Percentiles rank a stretch among this genome's conserved stretches.
Conservation (phyloP, 2,888 invertebrate genomes). For the Leptinotarsa tumamoca region DNA sequence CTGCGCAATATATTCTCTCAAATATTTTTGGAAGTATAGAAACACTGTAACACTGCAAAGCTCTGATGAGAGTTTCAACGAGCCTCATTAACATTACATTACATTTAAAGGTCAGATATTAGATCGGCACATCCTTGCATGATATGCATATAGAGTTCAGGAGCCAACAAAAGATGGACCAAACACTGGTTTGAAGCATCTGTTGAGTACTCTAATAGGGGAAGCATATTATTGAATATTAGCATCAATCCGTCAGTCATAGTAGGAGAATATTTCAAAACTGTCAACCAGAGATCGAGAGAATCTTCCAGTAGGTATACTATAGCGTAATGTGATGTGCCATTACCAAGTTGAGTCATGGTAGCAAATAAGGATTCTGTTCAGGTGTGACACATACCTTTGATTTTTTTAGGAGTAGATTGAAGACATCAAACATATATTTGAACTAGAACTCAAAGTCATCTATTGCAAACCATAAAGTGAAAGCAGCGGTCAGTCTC, state of each 20-base stretch:
- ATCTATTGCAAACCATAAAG: conserved; percentile 86
- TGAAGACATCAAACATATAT: conserved; percentile 83
- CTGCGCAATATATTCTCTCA: conserved; percentile 74
- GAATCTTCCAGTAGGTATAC: conserved; percentile 94
- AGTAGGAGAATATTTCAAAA: conserved; percentile 81
- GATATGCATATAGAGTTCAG: conserved; percentile 81
- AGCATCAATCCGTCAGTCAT: conserved; percentile 77
- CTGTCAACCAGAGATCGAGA: conserved; percentile 88
- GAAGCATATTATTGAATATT: conserved; percentile 80
- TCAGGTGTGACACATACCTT: conserved; percentile 59
- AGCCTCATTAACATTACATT: conserved; percentile 79
- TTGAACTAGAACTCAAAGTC: conserved; percentile 95
- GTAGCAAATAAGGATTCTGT: conserved; percentile 75
- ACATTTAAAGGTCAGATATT: conserved; percentile 81
- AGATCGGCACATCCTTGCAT: conserved; percentile 78
- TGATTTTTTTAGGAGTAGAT: conserved; percentile 84
- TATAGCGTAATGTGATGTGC: conserved; percentile 81
- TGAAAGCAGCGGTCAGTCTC: conserved; percentile 86
- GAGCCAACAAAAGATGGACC: conserved; percentile 84
- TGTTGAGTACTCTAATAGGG: conserved; percentile 83
- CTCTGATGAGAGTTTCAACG: conserved; percentile 82
- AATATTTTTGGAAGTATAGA: conserved; percentile 74
- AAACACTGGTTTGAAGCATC: conserved; percentile 85
- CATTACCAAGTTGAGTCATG: conserved; percentile 80
- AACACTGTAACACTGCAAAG: conserved; percentile 75